Evolutionary conservation across 2,797 vertebrate species (phyloP), one percentile per base, ranked within the genome.

Genomic region (Molossus molossus): DNA sequence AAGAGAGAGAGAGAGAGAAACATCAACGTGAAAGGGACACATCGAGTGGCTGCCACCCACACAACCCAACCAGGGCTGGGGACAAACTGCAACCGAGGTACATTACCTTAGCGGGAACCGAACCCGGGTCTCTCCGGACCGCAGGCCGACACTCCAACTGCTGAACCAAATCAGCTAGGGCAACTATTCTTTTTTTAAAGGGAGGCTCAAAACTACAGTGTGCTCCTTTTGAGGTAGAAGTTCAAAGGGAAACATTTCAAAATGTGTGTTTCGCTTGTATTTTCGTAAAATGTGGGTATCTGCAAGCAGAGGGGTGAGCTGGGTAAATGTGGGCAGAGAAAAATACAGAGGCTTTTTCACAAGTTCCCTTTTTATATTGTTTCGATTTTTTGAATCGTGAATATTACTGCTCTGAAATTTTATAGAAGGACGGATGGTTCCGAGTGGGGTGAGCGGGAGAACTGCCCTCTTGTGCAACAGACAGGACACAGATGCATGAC

Each of bases 381-480:
- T 91, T 75, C 75, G 48, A 90, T 20, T 58, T 79, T 76, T 55
- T 76, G 14, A 72, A 76, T 87, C 3, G 6, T 79, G 48, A 83
- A 55, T 79, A n/a, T 69, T 29, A 55, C n/a, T 90, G 55, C 92
- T 45, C 73, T 15, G 50, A 89, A 79, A 2, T 57, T 20, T 50
- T 3, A 37, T 81, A 69, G 50, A 69, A 73, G 11, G 80, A 94
- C 15, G 37, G 48, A 75, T 83, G 60, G 60, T 33, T 80, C 48
- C 4, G 40, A 84, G 21, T 25, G 18, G 45, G 25, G 17, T 4
- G 5, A 77, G n/a, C 29, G 7, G 14, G 9, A 37, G 3, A 1
- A 13, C 73, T 6, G 40, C 40, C 6, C 17, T 81, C 96, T 96
- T 97, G 90, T 90, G 97, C 96, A 97, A 97, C 55, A 85, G 58